Conservation (phyloP, 2,113 vertebrate species). For the Taurulus bubalis region DNA sequence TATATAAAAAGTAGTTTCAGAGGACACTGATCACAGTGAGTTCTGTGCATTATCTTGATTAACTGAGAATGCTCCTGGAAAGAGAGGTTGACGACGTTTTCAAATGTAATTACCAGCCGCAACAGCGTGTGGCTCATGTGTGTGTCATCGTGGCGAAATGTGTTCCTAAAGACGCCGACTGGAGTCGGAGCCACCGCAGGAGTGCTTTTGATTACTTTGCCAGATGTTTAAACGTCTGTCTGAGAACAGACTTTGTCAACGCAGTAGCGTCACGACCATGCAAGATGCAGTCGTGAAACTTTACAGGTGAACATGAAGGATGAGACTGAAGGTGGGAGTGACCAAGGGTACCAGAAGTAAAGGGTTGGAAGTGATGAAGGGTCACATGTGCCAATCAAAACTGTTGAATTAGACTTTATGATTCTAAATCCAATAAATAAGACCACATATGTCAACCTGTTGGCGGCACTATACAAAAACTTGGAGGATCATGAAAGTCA, state of each 20-base stretch:
- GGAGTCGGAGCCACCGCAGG: neutral
- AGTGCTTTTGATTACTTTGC: neutral
- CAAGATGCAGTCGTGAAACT: too few species aligned
- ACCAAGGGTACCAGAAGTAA: neutral
- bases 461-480: neutral
- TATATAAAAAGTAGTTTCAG: neutral
- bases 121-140: too few species aligned
- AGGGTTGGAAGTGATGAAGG: neutral
- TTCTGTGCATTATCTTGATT: slow-evolving; percentile 20
- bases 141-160: neutral
- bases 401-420: too few species aligned
- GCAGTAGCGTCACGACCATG: neutral
- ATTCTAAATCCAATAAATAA: neutral
- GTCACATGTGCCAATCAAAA: too few species aligned
- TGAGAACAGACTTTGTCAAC: neutral
- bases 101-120: neutral
- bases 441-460: neutral
- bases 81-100: slow-evolving; percentile 13
- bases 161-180: neutral
- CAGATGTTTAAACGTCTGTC: too few species aligned
- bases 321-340: neutral
- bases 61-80: slow-evolving; percentile 17
- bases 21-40: neutral
- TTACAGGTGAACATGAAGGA: neutral
- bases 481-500: neutral